Percentiles rank a stretch among this genome's conserved stretches.
Conservation (phyloP, 2,797 vertebrate genomes). For the Oophaga sylvatica region DNA sequence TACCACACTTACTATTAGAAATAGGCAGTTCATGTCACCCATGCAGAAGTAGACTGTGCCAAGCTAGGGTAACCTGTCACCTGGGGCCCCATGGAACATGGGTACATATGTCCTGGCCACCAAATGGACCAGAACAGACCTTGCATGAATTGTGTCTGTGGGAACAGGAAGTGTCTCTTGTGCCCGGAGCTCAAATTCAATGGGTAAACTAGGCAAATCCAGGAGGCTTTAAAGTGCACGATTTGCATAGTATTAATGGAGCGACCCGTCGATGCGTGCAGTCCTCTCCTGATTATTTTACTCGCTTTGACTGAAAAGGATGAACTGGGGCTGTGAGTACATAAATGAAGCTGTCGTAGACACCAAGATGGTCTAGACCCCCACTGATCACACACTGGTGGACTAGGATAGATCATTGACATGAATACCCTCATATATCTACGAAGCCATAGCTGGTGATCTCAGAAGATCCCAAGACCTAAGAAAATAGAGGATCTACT, state of each 20-base stretch:
- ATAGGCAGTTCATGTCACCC: background rate
- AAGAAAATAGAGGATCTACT: no score
- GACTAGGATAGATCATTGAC: background rate
- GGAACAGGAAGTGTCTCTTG: background rate
- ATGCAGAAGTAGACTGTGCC: background rate
- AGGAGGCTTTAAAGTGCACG: background rate
- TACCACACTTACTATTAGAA: background rate
- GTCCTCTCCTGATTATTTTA: background rate
- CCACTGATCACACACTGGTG: background rate
- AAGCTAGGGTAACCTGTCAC: background rate
- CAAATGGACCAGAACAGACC: background rate
- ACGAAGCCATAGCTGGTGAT: no score
- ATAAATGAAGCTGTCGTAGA: background rate
- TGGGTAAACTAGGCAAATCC: slow-evolving; percentile 27
- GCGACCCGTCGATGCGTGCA: background rate
- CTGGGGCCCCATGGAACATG: background rate
- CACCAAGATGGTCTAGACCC: background rate
- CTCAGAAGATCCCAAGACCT: no score
- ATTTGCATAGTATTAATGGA: slow-evolving; percentile 10
- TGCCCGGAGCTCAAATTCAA: background rate
- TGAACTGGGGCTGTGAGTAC: background rate
- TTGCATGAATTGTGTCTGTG: background rate
- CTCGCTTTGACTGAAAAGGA: background rate
- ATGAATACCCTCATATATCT: background rate
- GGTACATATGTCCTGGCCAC: background rate